Evolutionary conservation across 2,888 invertebrate species (phyloP).

Genomic region (Hyles lineata): DNA sequence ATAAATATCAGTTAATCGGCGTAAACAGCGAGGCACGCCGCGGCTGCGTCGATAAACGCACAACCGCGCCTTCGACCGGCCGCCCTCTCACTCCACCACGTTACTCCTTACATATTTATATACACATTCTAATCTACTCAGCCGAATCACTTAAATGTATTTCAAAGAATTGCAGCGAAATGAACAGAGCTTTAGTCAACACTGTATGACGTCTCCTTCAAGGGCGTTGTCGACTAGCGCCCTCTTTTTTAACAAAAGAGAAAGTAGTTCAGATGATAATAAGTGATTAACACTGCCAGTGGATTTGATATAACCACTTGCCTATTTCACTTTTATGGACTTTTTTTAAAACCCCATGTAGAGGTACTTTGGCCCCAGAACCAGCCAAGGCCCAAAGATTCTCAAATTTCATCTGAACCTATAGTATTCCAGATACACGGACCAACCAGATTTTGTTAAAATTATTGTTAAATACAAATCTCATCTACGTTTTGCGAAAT

Average conservation of each 20-base stretch:
- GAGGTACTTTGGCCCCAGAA: no score
- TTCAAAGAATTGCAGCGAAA: slow-evolving; percentile 5
- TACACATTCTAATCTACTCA: slow-evolving; percentile 35
- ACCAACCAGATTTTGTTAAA: background rate
- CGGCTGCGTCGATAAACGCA: slow-evolving; percentile 68
- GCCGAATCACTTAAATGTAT: slow-evolving; percentile 29
- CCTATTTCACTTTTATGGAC: no score
- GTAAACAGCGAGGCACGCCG: slow-evolving; percentile 58
- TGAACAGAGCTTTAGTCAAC: background rate
- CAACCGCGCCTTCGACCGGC: slow-evolving; percentile 55
- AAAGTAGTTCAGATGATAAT: no score
- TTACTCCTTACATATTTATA: slow-evolving; percentile 41
- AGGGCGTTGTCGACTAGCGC: background rate
- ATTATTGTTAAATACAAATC: background rate
- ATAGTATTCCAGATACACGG: background rate
- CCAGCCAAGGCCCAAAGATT: no score
- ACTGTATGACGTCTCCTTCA: background rate
- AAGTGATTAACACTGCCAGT: no score
- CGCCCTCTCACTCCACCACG: slow-evolving; percentile 46
- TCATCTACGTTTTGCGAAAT: background rate
- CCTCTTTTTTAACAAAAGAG: background rate
- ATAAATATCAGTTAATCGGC: slow-evolving; percentile 64
- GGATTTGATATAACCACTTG: no score
- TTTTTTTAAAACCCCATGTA: no score
- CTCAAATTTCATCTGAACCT: no score